Conservation (phyloP, 2,888 invertebrate species). For the Prosopocoilus inquinatus region DNA sequence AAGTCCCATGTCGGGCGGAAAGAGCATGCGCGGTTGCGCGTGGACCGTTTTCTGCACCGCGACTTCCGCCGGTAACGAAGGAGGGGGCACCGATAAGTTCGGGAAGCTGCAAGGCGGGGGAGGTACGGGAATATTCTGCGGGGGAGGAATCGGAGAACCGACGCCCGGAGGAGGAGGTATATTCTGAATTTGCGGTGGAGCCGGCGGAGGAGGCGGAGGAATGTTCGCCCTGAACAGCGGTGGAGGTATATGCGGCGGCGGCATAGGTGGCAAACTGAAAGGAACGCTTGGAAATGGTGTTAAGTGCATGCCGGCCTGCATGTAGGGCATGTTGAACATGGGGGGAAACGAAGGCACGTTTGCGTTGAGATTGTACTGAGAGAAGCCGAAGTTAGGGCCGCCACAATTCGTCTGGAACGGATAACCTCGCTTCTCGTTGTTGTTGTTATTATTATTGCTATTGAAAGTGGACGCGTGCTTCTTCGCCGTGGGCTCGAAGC, state of each 20-base stretch:
- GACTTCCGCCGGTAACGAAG: slow-evolving; percentile 12
- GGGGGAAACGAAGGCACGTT: slow-evolving; percentile 21
- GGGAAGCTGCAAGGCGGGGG: slow-evolving; percentile 12
- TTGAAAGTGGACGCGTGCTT: slow-evolving; percentile 11
- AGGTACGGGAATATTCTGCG: slow-evolving; percentile 16
- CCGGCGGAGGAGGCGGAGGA: slow-evolving; percentile 17
- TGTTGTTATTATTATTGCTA: slow-evolving; percentile 7
- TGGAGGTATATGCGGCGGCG: neutral
- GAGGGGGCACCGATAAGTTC: slow-evolving; percentile 11
- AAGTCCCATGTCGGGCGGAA: slow-evolving; percentile 26
- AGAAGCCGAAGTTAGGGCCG: slow-evolving; percentile 11
- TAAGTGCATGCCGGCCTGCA: slow-evolving; percentile 12
- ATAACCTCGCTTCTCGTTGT: slow-evolving; percentile 17
- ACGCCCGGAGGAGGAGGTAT: slow-evolving; percentile 9
- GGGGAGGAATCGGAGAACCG: slow-evolving; percentile 10
- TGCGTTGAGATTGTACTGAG: slow-evolving; percentile 11
- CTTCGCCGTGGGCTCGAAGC: slow-evolving; percentile 24
- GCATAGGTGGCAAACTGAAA: neutral
- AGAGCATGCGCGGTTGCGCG: slow-evolving; percentile 19
- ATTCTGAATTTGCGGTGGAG: neutral
- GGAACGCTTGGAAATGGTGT: neutral
- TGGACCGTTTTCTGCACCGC: slow-evolving; percentile 8
- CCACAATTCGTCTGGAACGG: slow-evolving; percentile 10
- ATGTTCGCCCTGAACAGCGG: neutral
- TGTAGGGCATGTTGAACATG: slow-evolving; percentile 10